phyloP scores from a whole-genome alignment of 2,888 invertebrate species.

The Laspeyria flexula region DNA sequence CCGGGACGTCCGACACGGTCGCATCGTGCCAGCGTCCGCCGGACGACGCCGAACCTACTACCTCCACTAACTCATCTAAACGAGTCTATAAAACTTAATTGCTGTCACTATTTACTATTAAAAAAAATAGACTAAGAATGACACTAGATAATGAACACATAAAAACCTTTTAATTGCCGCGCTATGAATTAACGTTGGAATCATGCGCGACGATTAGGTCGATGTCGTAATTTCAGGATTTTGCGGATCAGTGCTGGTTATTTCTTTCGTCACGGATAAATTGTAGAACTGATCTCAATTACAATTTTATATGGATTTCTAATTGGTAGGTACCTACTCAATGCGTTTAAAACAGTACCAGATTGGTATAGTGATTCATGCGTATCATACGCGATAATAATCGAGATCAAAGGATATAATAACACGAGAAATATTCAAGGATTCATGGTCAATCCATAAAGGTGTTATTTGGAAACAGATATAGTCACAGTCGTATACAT shows the following conservation, averaged over 20 bases:
- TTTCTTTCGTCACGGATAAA: slow-evolving; percentile 21
- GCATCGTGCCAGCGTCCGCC: slow-evolving; percentile 41
- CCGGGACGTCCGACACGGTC: slow-evolving; percentile 28
- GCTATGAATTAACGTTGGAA: background rate
- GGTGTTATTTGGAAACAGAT: slow-evolving; percentile 32
- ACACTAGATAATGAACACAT: slow-evolving; percentile 27
- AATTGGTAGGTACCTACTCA: too few species aligned
- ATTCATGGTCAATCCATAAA: slow-evolving; percentile 33
- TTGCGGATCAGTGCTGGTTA: slow-evolving; percentile 9
- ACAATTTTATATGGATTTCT: slow-evolving; percentile 18
- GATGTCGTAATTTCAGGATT: slow-evolving; percentile 14
- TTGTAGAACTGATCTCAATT: slow-evolving; percentile 30
- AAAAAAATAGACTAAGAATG: slow-evolving; percentile 14
- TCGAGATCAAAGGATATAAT: slow-evolving; percentile 40
- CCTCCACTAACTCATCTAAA: slow-evolving; percentile 43
- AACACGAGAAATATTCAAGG: slow-evolving; percentile 24
- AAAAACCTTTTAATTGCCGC: slow-evolving; percentile 2
- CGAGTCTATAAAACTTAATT: slow-evolving; percentile 42
- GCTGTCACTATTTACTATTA: slow-evolving; percentile 38
- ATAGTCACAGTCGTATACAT: slow-evolving; percentile 39
- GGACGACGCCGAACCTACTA: slow-evolving; percentile 35
- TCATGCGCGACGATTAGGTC: background rate
- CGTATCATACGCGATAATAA: slow-evolving; percentile 34
- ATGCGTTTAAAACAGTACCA: background rate
- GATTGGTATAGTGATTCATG: slow-evolving; percentile 22